Evolutionary conservation across 2,113 vertebrate genomes (phyloP).

Genomic region (Pterocles gutturalis): DNA sequence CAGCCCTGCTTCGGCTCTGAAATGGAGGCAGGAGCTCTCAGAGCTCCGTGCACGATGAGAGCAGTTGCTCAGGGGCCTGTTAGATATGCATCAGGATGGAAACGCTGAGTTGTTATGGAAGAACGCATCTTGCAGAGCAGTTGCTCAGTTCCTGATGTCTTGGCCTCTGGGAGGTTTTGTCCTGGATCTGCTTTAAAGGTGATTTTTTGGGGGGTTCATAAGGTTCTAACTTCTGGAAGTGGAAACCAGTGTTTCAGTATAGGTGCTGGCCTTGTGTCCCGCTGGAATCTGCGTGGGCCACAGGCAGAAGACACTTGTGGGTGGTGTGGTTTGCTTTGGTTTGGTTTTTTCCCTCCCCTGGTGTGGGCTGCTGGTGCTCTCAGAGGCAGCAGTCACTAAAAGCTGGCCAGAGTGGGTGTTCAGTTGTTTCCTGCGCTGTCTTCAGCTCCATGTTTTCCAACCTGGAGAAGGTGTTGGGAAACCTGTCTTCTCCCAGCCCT

Average conservation of each 20-base stretch:
- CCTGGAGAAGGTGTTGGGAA: accelerated
- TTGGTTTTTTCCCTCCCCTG: accelerated
- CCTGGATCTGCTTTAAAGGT: neutral
- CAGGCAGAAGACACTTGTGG: no score
- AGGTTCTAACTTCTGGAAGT: neutral
- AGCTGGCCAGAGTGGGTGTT: neutral
- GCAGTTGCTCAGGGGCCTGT: neutral
- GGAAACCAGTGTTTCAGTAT: accelerated
- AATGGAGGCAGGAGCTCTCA: neutral
- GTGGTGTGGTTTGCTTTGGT: neutral
- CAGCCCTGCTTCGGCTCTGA: neutral
- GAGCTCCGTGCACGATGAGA: neutral
- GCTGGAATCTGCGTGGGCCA: neutral
- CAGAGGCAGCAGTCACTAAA: neutral
- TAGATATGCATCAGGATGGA: neutral
- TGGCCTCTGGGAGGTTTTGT: neutral
- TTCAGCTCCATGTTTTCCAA: accelerated
- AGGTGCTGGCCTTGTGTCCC: neutral
- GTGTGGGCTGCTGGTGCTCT: neutral
- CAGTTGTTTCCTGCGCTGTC: accelerated
- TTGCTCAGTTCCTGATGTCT: neutral
- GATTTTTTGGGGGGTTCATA: neutral
- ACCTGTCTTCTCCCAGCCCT: accelerated
- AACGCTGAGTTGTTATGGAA: neutral
- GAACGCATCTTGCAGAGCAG: neutral